Evolutionary conservation across 2,113 vertebrate species (phyloP).

Genomic region (Merops nubicus): DNA sequence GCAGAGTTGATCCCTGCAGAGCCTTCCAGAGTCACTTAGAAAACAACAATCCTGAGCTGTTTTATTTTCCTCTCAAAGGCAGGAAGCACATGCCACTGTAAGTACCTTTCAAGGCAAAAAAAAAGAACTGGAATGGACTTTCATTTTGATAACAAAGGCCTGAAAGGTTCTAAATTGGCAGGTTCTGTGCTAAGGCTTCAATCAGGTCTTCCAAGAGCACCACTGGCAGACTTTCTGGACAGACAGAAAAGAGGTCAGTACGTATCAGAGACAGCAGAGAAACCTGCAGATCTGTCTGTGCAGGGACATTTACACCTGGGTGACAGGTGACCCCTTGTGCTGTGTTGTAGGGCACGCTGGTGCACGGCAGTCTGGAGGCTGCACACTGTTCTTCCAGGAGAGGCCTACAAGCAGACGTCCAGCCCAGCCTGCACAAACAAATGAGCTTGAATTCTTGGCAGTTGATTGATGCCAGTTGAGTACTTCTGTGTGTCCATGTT

Average conservation of each 20-base stretch:
- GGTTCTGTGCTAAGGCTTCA: background rate
- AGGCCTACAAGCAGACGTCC: background rate
- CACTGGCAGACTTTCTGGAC: background rate
- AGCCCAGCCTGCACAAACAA: background rate
- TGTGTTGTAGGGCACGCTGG: background rate
- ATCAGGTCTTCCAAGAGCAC: background rate
- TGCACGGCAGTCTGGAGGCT: background rate
- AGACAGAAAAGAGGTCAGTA: background rate
- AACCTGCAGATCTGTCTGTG: background rate
- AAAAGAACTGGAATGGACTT: background rate
- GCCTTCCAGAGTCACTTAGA: background rate
- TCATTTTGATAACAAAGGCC: background rate
- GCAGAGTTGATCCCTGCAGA: background rate
- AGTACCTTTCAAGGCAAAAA: background rate
- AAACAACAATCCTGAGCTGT: background rate
- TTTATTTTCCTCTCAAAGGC: background rate
- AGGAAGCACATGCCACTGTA: background rate
- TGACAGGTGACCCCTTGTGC: rapidly evolving
- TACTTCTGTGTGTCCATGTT: background rate
- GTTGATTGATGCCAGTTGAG: background rate
- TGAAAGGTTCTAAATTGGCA: background rate
- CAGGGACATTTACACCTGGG: background rate
- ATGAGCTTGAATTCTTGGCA: background rate
- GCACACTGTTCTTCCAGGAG: background rate
- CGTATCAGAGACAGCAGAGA: background rate